These are phyloP conservation scores for Psilopogon haemacephalus DNA, from an alignment of 2,113 vertebrate genomes.

Conservation along the genomic window DNA sequence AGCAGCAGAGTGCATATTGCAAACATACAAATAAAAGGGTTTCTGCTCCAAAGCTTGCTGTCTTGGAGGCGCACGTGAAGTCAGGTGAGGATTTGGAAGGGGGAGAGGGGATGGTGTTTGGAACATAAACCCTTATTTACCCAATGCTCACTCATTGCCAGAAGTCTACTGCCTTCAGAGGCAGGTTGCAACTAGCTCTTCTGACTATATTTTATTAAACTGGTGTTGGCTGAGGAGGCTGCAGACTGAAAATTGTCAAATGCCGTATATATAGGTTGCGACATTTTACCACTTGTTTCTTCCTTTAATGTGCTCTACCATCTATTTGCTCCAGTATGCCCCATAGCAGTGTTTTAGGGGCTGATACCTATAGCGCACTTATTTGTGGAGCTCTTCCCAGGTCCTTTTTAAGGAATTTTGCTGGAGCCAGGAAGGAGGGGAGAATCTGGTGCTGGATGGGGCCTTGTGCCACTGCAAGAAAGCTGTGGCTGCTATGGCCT, in stretches of 20 bases:
- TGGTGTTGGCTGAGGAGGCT: background rate
- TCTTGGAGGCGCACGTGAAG: accelerated
- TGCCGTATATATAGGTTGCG: background rate
- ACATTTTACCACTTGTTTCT: background rate
- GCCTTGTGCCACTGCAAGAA: background rate
- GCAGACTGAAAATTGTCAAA: background rate
- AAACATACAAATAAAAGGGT: background rate
- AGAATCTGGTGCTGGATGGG: background rate
- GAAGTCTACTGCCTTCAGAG: background rate
- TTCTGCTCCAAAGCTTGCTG: background rate
- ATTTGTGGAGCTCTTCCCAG: background rate
- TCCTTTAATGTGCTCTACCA: background rate
- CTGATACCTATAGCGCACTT: background rate
- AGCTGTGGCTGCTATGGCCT: background rate
- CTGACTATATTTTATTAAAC: background rate
- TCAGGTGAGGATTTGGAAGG: background rate
- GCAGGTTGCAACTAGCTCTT: background rate
- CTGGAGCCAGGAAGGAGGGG: background rate
- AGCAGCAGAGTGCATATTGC: background rate
- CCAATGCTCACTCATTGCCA: background rate
- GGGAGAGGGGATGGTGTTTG: background rate
- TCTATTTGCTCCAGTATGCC: background rate
- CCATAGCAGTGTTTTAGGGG: background rate
- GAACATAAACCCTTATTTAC: background rate
- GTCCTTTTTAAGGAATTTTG: background rate